Evolutionary conservation across 2,888 invertebrate genomes (phyloP).

Genomic region (Eupeodes luniger): DNA sequence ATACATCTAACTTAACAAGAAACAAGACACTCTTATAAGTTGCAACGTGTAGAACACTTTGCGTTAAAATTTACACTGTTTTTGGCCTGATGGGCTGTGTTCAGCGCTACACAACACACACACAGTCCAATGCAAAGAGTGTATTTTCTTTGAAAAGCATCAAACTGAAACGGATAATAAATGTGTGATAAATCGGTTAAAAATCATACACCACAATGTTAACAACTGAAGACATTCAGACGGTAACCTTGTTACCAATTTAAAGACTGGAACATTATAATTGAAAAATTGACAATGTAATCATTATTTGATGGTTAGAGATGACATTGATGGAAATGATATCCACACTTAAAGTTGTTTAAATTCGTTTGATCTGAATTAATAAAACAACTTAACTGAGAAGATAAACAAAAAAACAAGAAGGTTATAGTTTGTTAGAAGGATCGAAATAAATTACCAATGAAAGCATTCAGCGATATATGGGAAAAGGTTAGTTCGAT

Average conservation of each 20-base stretch:
- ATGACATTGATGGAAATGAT: conserved; percentile 22
- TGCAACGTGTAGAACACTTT: conserved; percentile 49
- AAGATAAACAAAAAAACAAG: background rate
- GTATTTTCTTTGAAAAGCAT: conserved; percentile 25
- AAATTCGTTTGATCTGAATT: background rate
- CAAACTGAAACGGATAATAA: conserved; percentile 51
- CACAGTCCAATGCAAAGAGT: background rate
- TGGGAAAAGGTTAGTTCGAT: too few species aligned
- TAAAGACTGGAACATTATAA: conserved; percentile 34
- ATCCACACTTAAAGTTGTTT: background rate
- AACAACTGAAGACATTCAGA: background rate
- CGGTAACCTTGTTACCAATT: conserved; percentile 61
- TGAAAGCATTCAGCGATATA: too few species aligned
- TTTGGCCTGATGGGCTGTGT: conserved; percentile 28
- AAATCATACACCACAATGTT: conserved; percentile 8
- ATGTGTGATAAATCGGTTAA: conserved; percentile 20
- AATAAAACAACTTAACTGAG: background rate
- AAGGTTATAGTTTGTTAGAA: too few species aligned
- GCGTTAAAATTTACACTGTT: conserved; percentile 63
- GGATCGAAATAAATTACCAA: too few species aligned
- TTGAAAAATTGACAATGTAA: conserved; percentile 4
- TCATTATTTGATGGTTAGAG: conserved; percentile 1
- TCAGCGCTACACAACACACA: background rate
- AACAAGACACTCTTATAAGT: conserved; percentile 54
- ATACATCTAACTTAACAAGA: conserved; percentile 59